Base-by-base conservation (phyloP, 37 sponge, comb jelly and placozoan genomes). In the Geodia barretti region DNA sequence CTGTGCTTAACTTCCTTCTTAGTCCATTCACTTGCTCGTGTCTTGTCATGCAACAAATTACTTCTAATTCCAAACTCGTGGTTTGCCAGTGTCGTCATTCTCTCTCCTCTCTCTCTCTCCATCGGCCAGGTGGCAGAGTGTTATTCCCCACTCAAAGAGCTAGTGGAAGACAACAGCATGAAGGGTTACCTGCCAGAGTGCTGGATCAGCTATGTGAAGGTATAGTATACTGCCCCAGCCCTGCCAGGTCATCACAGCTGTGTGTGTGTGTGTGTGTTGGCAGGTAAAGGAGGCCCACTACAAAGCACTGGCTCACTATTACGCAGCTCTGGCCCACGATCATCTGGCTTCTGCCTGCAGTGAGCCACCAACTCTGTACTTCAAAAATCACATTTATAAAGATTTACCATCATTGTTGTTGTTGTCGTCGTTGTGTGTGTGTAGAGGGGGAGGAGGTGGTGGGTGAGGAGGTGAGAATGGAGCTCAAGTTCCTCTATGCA, bases 251-350 rank as follows among this genome's bases (percentile, higher is more conserved):
- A 70, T n/a, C n/a, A n/a, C 33, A 70, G 65, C n/a, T 7, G 65
- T 26, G 30, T 64, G 30, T 58, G 11, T 58, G 11, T 19, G 65
- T 64, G 5, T 64, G 20, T 64, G 30, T 64, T 7, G n/a, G 29
- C 41, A 88, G 88, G 72, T 90, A 8, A 80, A 84, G 41, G 90
- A 84, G 26, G 90, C 90, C 30, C 85, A 90, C 70, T 84, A 80
- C 64, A 84, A 84, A 31, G 80, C 81, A 32, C 68, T 80, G 62
- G 70, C 90, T n/a, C 90, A 90, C 37, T 90, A 84, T 40, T 84
- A 90, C 69, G 85, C 90, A 59, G 90, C 85, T 3, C 0, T 75
- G 41, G 75, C 62, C 0, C 90, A 90, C 40, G 29, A 39, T 33
- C 73, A 61, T 26, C 69, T 90, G 7, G 84, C 79, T 3, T 24